Evolutionary conservation across 2,113 vertebrate genomes (phyloP), one percentile per base, ranked within the genome.

Genomic region (Clarias macrocephalus): DNA sequence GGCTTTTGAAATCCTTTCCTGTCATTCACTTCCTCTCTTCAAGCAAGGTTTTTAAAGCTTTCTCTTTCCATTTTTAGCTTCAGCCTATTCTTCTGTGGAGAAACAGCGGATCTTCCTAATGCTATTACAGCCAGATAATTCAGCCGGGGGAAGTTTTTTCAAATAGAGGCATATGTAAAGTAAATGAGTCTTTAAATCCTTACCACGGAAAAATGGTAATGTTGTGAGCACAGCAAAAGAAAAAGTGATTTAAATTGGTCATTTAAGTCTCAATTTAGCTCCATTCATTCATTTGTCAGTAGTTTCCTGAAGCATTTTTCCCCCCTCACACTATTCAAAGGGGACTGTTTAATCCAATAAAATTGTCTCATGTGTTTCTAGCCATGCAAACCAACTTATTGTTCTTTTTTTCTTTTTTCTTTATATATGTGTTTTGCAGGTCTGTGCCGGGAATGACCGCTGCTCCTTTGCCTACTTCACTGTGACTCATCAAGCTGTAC

Each of bases 1-100:
- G 91, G 91, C 90, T 86, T 89, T 93, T 88, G 15, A 90, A 92
- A 92, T 92, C 87, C 81, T 80, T 37, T 89, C 86, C 89, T 89
- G 88, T 91, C 86, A 80, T 84, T 91, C 88, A 4, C 25, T 68
- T 70, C 80, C 81, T 86, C 66, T 56, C 48, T 60, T 80, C 70
- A 37, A 15, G 18, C 56, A 57, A 70, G 9, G 37, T n/a, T 33
- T 72, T 30, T 75, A 23, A 48, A 82, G 83, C 77, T 56, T 85
- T 84, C 52, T 62, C 73, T 28, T 70, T 25, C 75, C n/a, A 33
- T 70, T 25, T 63, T 76, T 63, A 65, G 30, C 30, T 42, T 80
- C 25, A 57, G 30, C 72, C 57, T 56, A 11, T 54, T 79, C 81
- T 56, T 81, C 2, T 60, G 25, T 60, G 12, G 48, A 48, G 48